phyloP scores from a whole-genome alignment of 2,888 invertebrate species.

The Glyphotaelius pellucidus region DNA sequence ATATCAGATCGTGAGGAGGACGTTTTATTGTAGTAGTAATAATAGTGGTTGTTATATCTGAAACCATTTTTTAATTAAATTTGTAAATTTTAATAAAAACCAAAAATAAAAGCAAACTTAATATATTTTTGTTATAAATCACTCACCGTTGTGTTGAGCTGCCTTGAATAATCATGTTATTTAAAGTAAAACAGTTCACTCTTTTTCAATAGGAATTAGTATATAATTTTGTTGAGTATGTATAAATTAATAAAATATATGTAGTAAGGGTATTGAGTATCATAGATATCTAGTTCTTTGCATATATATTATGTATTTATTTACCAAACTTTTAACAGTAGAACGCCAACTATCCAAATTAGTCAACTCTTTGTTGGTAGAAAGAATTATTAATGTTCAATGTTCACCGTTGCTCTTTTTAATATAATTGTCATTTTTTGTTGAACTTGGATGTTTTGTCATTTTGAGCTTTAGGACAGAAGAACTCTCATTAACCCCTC shows the following conservation, averaged over 20 bases:
- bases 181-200: constrained; percentile 9
- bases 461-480: no score
- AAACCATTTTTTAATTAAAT: constrained; percentile 12
- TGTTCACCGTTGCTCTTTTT: no score
- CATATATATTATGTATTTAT: not conserved
- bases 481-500: no score
- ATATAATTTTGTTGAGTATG: not conserved
- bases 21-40: not conserved
- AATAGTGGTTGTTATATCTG: constrained; percentile 12
- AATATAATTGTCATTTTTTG: no score
- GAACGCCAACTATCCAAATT: not conserved
- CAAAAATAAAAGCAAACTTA: constrained; percentile 16
- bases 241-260: not conserved
- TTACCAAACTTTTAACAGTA: not conserved
- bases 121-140: not conserved
- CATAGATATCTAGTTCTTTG: not conserved
- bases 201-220: not conserved
- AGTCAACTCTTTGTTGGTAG: not conserved
- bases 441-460: no score
- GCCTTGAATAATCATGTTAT: constrained; percentile 25
- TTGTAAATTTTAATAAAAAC: not conserved
- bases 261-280: not conserved
- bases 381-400: no score
- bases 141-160: constrained; percentile 30
- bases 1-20: no score